Evolutionary conservation across 2,888 invertebrate species (phyloP).

Genomic region (Hedya salicella): DNA sequence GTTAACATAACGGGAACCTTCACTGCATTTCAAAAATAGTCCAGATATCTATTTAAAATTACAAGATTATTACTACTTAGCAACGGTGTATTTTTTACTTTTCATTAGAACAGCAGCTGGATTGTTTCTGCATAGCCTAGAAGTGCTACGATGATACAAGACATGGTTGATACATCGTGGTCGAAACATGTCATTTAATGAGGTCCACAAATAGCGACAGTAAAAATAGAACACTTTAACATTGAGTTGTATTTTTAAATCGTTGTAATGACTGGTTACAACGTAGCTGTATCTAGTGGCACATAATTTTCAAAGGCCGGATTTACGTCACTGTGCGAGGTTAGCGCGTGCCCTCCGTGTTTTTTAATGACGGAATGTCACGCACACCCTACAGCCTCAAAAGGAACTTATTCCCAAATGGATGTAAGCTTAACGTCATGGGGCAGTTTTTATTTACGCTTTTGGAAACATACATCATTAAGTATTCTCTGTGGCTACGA

Average conservation of each 20-base stretch:
- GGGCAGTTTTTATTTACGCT: constrained; percentile 26
- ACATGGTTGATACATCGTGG: constrained; percentile 32
- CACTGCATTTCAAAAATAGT: no score
- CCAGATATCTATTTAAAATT: no score
- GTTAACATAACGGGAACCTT: no score
- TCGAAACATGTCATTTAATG: constrained; percentile 38
- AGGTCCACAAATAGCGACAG: constrained; percentile 30
- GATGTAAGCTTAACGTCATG: constrained; percentile 13
- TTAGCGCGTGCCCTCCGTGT: constrained; percentile 57
- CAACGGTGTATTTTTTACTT: neutral
- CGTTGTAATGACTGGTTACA: constrained; percentile 44
- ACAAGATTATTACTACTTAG: no score
- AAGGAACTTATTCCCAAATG: constrained; percentile 33
- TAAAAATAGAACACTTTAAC: constrained; percentile 47
- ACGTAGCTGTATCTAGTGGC: constrained; percentile 40
- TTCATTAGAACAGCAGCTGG: constrained; percentile 4
- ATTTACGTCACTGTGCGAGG: constrained; percentile 60
- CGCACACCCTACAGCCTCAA: constrained; percentile 50
- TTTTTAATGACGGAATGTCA: constrained; percentile 59
- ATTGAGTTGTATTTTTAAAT: constrained; percentile 51
- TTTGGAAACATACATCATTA: constrained; percentile 18
- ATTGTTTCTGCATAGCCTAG: constrained; percentile 23
- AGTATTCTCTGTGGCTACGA: constrained; percentile 26
- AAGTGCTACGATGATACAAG: constrained; percentile 25
- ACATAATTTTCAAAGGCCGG: constrained; percentile 48